Evolutionary conservation across 2,113 vertebrate genomes (phyloP).

Genomic region (Menura novaehollandiae): DNA sequence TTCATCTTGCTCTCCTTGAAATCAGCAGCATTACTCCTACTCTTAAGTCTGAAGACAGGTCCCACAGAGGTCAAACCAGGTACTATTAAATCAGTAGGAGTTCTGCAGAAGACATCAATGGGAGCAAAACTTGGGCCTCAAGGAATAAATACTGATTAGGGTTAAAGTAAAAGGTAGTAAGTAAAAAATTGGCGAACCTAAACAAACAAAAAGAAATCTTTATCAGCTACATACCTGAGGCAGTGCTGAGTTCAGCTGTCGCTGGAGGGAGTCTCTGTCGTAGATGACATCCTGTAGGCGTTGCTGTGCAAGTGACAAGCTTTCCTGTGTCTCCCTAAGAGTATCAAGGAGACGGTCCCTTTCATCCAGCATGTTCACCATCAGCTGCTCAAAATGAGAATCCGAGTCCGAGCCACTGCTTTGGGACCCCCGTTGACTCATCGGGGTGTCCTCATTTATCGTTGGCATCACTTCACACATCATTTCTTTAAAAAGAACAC

Average conservation of each 20-base stretch:
- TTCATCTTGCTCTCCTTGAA: constrained; percentile 7
- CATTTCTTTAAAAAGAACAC: constrained; percentile 80
- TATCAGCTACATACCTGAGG: constrained; percentile 83
- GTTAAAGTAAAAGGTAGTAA: background rate
- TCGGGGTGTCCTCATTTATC: constrained; percentile 98
- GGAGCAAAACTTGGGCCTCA: background rate
- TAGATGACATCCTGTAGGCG: constrained; percentile 98
- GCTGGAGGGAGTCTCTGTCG: constrained; percentile 93
- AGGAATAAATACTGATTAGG: background rate
- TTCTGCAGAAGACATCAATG: background rate
- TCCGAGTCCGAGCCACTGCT: constrained; percentile 95
- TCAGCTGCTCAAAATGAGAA: constrained; percentile 98
- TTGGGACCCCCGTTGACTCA: constrained; percentile 97
- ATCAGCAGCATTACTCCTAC: background rate
- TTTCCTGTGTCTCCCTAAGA: constrained; percentile 97
- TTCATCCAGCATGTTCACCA: constrained; percentile 99
- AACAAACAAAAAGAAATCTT: background rate
- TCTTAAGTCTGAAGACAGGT: background rate
- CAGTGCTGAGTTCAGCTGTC: constrained; percentile 95
- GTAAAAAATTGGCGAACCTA: background rate
- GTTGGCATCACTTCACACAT: constrained; percentile 99
- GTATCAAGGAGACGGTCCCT: constrained; percentile 95
- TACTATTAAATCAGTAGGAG: background rate
- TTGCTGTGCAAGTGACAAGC: constrained; percentile 91
- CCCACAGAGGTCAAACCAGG: background rate